A percentile compares a stretch with the other conserved stretches of the same genome.
These are phyloP conservation scores for Pangasius djambal DNA, from an alignment of 2,797 vertebrate species.

Conservation along the genomic window DNA sequence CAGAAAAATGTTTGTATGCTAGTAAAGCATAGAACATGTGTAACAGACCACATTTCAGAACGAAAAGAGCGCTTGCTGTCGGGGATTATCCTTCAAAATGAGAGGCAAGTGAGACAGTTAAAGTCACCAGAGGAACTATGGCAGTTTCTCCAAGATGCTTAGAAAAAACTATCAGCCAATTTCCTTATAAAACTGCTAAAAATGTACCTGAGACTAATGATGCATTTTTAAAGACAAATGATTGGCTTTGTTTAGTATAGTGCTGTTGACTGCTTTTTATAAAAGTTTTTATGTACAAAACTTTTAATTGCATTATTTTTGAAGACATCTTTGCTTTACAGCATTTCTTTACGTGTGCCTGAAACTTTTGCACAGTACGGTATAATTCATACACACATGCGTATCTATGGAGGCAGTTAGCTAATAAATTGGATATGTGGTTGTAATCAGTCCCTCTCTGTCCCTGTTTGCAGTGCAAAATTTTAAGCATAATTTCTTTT, in stretches of 20 bases:
- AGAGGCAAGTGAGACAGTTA: not conserved
- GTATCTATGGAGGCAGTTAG: not conserved
- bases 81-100: not conserved
- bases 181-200: not conserved
- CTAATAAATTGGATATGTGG: not conserved
- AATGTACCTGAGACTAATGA: not conserved
- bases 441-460: not conserved
- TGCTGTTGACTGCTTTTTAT: not conserved
- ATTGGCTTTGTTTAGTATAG: not conserved
- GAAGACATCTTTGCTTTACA: not conserved
- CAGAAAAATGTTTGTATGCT: not conserved
- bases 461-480: slow-evolving; percentile 31
- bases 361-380: not conserved
- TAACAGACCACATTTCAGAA: not conserved
- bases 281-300: not conserved
- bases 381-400: not conserved
- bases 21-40: not conserved
- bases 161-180: not conserved
- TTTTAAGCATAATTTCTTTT: not conserved
- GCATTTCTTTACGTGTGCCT: not conserved
- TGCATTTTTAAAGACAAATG: not conserved
- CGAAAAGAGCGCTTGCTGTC: not conserved
- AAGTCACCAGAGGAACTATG: not conserved
- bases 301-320: not conserved
- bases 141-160: not conserved